These are phyloP conservation scores for Amphimedon queenslandica DNA, from an alignment of 37 sponge, comb jelly and placozoan species.

Conservation along the genomic window DNA sequence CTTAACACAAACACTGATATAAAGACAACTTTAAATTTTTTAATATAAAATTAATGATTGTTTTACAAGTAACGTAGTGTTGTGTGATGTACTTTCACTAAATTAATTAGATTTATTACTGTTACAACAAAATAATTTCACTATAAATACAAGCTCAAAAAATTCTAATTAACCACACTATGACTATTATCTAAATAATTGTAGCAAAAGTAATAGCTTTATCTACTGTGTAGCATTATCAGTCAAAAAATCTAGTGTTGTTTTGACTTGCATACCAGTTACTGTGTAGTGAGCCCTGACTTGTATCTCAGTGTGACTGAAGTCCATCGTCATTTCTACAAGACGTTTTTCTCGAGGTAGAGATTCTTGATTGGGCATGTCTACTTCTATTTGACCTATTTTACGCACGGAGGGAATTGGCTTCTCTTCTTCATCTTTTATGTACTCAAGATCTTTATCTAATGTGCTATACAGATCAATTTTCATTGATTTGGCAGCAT, in stretches of 20 bases:
- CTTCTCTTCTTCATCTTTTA: conserved; percentile 4
- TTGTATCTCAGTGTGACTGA: conserved; percentile 38
- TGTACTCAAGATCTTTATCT: conserved; percentile 9
- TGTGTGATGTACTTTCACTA: background rate
- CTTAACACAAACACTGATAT: background rate
- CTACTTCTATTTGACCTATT: conserved; percentile 26
- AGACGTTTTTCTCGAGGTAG: background rate
- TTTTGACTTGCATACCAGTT: conserved; percentile 1
- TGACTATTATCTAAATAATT: too few relatives aligned
- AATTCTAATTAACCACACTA: background rate
- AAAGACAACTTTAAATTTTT: background rate
- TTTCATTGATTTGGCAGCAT: conserved; percentile 6
- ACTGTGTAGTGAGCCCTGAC: conserved; percentile 14
- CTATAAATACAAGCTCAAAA: too few relatives aligned
- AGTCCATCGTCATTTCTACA: conserved; percentile 32
- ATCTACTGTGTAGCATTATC: too few relatives aligned
- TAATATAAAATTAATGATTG: background rate
- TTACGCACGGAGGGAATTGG: background rate
- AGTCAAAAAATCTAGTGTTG: conserved; percentile 28
- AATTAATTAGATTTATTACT: background rate
- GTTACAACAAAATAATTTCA: background rate
- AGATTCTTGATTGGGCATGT: background rate
- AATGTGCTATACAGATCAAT: conserved; percentile 17
- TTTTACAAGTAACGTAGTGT: too few relatives aligned
- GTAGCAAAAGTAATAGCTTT: too few relatives aligned